A percentile compares a stretch with the other conserved stretches of the same genome.
Conservation (phyloP, 2,113 vertebrate genomes). For the Eptatretus burgeri region DNA sequence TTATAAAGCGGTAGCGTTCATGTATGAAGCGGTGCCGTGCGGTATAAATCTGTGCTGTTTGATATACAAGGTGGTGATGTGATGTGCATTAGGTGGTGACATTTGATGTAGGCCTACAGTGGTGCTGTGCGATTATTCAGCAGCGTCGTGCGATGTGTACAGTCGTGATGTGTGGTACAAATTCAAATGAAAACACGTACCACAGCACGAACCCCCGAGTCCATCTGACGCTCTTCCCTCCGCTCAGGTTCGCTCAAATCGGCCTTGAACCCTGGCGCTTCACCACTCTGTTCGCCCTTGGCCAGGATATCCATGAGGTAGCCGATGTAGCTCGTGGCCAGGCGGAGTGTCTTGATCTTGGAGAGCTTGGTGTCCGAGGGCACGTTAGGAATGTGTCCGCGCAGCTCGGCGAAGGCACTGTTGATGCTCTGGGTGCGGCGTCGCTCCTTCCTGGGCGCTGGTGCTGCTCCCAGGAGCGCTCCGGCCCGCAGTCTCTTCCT, state of each 20-base stretch:
- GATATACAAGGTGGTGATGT: no score
- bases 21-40: no score
- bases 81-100: no score
- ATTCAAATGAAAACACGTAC: no score
- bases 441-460: constrained; percentile 46
- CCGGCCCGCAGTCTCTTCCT: background rate
- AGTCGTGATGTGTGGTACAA: no score
- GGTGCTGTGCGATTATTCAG: no score
- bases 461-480: background rate
- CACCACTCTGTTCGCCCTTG: constrained; percentile 75
- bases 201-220: background rate
- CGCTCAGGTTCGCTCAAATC: constrained; percentile 83
- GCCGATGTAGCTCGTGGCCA: constrained; percentile 96
- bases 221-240: constrained; percentile 36
- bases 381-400: constrained; percentile 88
- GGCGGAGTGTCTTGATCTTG: constrained; percentile 77
- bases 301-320: constrained; percentile 99
- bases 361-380: constrained; percentile 89
- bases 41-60: no score
- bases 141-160: no score
- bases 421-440: constrained; percentile 97
- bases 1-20: no score
- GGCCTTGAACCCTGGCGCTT: constrained; percentile 89
- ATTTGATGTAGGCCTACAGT: no score
- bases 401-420: constrained; percentile 77